These are phyloP conservation scores for Cheirogaleus medius DNA, from an alignment of 2,113 vertebrate species.

Conservation along the genomic window DNA sequence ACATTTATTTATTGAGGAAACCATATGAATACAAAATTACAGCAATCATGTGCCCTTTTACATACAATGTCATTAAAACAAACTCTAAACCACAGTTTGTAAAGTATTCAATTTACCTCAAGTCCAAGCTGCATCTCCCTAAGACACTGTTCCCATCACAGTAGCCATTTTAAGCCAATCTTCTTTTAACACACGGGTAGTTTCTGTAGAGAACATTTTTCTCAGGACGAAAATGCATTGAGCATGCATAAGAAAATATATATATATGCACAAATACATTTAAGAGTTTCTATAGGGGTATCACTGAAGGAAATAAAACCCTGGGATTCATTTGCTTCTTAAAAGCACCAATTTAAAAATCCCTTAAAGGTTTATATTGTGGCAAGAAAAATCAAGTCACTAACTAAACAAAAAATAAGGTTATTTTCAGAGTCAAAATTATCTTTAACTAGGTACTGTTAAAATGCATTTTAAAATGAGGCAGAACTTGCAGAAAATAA, in stretches of 20 bases:
- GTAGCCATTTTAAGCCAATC: slow-evolving; percentile 91
- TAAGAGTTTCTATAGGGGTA: slow-evolving; percentile 80
- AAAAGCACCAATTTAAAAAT: slow-evolving; percentile 73
- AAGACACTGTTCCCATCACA: slow-evolving; percentile 91
- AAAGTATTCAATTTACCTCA: slow-evolving; percentile 94
- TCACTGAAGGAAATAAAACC: slow-evolving; percentile 83
- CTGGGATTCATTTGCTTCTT: slow-evolving; percentile 79
- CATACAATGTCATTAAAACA: slow-evolving; percentile 86
- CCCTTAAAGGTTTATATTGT: slow-evolving; percentile 78
- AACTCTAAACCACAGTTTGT: slow-evolving; percentile 88
- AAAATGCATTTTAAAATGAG: slow-evolving; percentile 74
- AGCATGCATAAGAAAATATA: slow-evolving; percentile 88
- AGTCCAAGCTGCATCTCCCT: slow-evolving; percentile 95
- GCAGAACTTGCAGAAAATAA: slow-evolving; percentile 73
- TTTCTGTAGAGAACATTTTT: slow-evolving; percentile 93
- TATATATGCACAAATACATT: slow-evolving; percentile 85
- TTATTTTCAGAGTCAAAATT: slow-evolving; percentile 76
- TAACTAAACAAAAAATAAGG: slow-evolving; percentile 71
- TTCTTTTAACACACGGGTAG: slow-evolving; percentile 93
- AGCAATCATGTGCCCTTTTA: slow-evolving; percentile 84
- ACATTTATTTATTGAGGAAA: slow-evolving; percentile 87
- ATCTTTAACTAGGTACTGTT: slow-evolving; percentile 55
- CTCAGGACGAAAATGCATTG: slow-evolving; percentile 92
- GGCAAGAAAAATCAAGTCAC: slow-evolving; percentile 80
- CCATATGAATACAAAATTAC: slow-evolving; percentile 85